phyloP scores from a whole-genome alignment of 1,140 invertebrate species.

The Drosophila tani region DNA sequence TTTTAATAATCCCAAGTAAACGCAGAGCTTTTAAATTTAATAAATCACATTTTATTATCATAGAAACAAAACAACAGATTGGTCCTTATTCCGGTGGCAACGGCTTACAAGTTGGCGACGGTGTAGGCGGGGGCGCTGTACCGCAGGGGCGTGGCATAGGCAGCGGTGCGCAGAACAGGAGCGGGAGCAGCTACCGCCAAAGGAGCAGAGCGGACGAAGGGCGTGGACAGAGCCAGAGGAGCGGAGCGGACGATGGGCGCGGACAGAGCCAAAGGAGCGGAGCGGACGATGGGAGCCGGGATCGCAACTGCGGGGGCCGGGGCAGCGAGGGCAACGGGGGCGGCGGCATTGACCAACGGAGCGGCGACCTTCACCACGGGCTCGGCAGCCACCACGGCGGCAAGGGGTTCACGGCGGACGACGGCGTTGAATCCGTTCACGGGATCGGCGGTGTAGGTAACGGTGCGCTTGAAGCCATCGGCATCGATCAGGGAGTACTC shows the following conservation, averaged over 20 bases:
- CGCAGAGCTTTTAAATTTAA: slow-evolving; percentile 10
- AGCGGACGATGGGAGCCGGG: slow-evolving; percentile 66
- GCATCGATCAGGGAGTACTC: slow-evolving; percentile 77
- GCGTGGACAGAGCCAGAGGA: slow-evolving; percentile 53
- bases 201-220: slow-evolving; percentile 64
- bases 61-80: slow-evolving; percentile 29
- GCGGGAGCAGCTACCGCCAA: slow-evolving; percentile 56
- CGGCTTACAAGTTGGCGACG: slow-evolving; percentile 62
- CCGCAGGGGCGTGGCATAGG: slow-evolving; percentile 56
- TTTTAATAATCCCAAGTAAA: neutral
- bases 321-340: slow-evolving; percentile 66
- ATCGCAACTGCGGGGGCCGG: slow-evolving; percentile 40
- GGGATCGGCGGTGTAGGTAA: slow-evolving; percentile 83
- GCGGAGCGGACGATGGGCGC: slow-evolving; percentile 56
- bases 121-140: slow-evolving; percentile 67
- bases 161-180: slow-evolving; percentile 35
- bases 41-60: slow-evolving; percentile 70
- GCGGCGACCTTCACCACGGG: slow-evolving; percentile 64
- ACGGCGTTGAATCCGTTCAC: slow-evolving; percentile 83
- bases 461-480: slow-evolving; percentile 78
- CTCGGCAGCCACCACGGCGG: slow-evolving; percentile 58
- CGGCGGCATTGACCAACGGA: slow-evolving; percentile 55
- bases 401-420: slow-evolving; percentile 82
- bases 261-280: slow-evolving; percentile 61
- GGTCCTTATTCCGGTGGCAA: neutral